Base-by-base conservation (phyloP, 2,888 invertebrate species). In the Amphimallon solstitiale region DNA sequence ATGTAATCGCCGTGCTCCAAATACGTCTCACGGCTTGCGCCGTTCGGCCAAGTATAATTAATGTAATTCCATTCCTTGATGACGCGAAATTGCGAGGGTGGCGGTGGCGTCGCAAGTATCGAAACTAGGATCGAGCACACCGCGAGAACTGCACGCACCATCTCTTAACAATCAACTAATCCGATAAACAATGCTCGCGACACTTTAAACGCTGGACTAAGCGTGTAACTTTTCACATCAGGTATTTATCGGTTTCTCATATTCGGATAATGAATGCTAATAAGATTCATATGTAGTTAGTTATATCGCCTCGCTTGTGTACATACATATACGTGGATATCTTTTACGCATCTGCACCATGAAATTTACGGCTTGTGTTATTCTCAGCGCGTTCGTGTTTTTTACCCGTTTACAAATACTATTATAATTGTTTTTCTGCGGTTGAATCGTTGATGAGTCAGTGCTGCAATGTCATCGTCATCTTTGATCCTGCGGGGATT, bases 11-110 rank as follows among this genome's bases (percentile, higher is more conserved):
- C 86, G 51, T 84, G 84, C 75, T 84, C 84, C 68, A 87, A 78
- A 67, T 87, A 89, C 68, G 80, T 81, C 51, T 84, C 82, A 69
- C 86, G 85, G 14, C 84, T 84, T 70, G 84, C 86, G 52, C 85
- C 85, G 68, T 84, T 84, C 37, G 86, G 86, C 90, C 90, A 92
- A 29, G 87, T 86, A 81, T 88, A 90, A 77, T 91, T 89, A 69
- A 91, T 83, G 69, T 85, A 86, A 77, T 87, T 88, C 92, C 92
- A 92, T 82, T 91, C 90, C 81, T 90, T 89, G 66, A 89, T 86
- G 34, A 90, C 91, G 66, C 86, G 85, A 80, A 92, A 91, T 76
- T 88, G 87, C 76, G 56, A 40, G 12, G 23, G 2, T 12, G 56
- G 56, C 10, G 23, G 2, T 12, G 56, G 56, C 10, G 56, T 10